Percentiles rank a stretch among this genome's conserved stretches.
phyloP scores from a whole-genome alignment of 2,797 vertebrate species.

The Sebastes melanostomus region DNA sequence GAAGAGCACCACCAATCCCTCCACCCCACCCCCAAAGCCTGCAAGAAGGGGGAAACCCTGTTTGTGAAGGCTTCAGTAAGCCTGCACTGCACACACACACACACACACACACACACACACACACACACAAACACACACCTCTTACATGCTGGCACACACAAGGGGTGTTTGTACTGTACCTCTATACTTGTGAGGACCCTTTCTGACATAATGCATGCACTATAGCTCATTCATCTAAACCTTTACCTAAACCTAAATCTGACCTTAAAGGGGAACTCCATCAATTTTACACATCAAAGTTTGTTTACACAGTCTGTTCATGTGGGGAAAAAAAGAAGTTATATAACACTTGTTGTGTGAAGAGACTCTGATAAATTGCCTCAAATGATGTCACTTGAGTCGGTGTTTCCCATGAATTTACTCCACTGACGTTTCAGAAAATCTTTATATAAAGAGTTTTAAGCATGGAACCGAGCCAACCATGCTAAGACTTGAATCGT shows the following conservation, averaged over 20 bases:
- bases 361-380: neutral
- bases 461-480: too few species aligned
- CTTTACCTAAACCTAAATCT: neutral
- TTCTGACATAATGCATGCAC: neutral
- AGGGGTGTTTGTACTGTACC: neutral
- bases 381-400: neutral
- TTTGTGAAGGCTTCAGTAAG: slow-evolving; percentile 68
- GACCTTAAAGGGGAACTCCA: neutral
- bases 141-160: neutral
- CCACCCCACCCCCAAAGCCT: slow-evolving; percentile 61
- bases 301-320: neutral
- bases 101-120: neutral
- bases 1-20: slow-evolving; percentile 72
- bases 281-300: neutral
- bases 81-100: slow-evolving; percentile 31
- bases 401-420: neutral
- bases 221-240: neutral
- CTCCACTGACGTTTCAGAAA: too few species aligned
- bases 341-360: neutral
- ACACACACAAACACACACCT: neutral
- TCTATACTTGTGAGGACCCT: slow-evolving; percentile 1
- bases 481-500: too few species aligned
- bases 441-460: too few species aligned
- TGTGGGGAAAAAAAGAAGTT: accelerated
- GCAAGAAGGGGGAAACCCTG: slow-evolving; percentile 59